These are phyloP conservation scores for Aulostomus chinensis DNA, from an alignment of 2,797 vertebrate species.

Conservation along the genomic window DNA sequence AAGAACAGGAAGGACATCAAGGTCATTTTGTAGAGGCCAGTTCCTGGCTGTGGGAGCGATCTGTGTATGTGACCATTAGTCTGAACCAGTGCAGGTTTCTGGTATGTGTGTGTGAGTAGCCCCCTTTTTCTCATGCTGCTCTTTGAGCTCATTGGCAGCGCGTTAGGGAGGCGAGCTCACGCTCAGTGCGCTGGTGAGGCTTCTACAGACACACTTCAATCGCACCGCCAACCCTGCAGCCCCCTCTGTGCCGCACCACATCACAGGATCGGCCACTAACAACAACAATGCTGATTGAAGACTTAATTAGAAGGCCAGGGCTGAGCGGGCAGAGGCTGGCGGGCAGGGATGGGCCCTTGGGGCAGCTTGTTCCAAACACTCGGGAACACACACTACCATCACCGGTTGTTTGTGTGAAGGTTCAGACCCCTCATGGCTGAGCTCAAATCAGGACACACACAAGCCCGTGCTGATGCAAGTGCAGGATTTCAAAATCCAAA, in stretches of 20 bases:
- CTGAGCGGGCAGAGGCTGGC: constrained; percentile 65
- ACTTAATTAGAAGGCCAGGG: constrained; percentile 79
- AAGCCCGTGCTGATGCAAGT: too few relatives aligned
- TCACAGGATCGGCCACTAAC: constrained; percentile 72
- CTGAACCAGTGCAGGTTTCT: constrained; percentile 28
- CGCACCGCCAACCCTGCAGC: constrained; percentile 54
- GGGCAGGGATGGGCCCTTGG: constrained; percentile 44
- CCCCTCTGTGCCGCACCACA: constrained; percentile 63
- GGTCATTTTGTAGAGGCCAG: constrained; percentile 4
- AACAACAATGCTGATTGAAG: constrained; percentile 77
- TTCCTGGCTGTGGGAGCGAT: constrained; percentile 30
- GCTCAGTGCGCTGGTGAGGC: constrained; percentile 62
- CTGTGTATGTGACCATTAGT: constrained; percentile 27
- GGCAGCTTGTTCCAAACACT: constrained; percentile 53
- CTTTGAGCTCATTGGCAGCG: constrained; percentile 70
- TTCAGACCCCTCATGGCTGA: too few relatives aligned
- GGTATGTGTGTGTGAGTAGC: constrained; percentile 51
- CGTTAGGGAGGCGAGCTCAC: constrained; percentile 65
- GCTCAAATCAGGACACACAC: too few relatives aligned
- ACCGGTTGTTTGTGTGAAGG: constrained; percentile 32
- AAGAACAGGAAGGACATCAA: constrained; percentile 3
- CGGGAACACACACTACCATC: constrained; percentile 37
- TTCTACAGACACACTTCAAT: constrained; percentile 72
- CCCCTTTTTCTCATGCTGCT: constrained; percentile 63
- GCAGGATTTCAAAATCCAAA: too few relatives aligned